These are phyloP conservation scores for Neosalanx taihuensis DNA, from an alignment of 2,797 vertebrate species.

Conservation along the genomic window DNA sequence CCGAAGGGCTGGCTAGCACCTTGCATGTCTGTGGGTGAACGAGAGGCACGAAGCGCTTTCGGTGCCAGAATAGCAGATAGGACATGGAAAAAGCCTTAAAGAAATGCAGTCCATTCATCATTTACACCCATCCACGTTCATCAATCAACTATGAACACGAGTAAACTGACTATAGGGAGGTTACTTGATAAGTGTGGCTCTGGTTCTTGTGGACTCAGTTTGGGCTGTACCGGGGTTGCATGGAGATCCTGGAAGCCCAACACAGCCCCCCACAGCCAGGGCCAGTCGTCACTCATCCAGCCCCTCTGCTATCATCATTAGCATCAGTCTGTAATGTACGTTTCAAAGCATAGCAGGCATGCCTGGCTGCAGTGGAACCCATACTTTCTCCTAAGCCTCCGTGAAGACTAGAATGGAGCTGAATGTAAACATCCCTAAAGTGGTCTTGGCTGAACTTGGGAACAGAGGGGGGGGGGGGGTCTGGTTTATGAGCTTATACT, in stretches of 20 bases:
- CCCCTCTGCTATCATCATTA: constrained; percentile 41
- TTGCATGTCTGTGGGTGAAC: too few species aligned
- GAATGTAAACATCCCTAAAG: background rate
- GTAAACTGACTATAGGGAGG: too few species aligned
- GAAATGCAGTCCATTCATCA: too few species aligned
- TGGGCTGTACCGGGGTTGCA: constrained; percentile 40
- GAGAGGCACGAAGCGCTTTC: too few species aligned
- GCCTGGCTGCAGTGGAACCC: background rate
- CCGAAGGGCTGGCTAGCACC: too few species aligned
- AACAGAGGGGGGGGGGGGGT: too few species aligned
- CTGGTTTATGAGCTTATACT: too few species aligned
- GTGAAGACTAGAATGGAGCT: background rate
- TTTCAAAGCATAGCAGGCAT: constrained; percentile 41
- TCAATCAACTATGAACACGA: too few species aligned
- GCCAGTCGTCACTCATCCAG: constrained; percentile 44
- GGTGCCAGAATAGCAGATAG: too few species aligned
- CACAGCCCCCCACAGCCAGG: constrained; percentile 25
- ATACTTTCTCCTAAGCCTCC: background rate
- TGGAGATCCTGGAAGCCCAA: constrained; percentile 41
- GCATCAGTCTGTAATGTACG: constrained; percentile 38
- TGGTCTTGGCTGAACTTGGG: too few species aligned
- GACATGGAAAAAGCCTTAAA: too few species aligned
- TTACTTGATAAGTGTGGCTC: constrained; percentile 24
- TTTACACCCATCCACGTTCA: too few species aligned
- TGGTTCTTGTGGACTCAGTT: constrained; percentile 40